Base-by-base conservation (phyloP, 2,113 vertebrate genomes). In the Neomonachus schauinslandi region DNA sequence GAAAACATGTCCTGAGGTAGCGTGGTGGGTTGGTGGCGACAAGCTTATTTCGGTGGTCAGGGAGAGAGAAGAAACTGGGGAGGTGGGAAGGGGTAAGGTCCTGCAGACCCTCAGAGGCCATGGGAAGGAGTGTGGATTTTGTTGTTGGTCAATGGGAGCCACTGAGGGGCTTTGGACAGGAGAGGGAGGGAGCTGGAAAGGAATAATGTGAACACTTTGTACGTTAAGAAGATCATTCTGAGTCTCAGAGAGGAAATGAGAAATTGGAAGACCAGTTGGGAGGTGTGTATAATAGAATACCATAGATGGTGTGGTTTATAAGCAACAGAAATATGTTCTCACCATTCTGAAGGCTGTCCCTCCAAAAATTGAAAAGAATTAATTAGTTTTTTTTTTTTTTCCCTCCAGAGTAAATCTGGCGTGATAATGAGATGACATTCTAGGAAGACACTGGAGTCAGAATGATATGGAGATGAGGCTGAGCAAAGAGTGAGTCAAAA, bases 51-150 rank as follows among this genome's bases (percentile, higher is more conserved):
- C 39, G 6, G 19, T 15, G 9, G 7, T 59, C 1, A 31, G 12
- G 46, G 61, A 80, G 51, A 36, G 7, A 53, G 14, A 89, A 39
- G 72, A 80, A 13, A 19, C 5, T 5, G 14, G 22, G 53, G 18
- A 42, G 4, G 7, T 3, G 0, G 49, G 8, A 10, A 87, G 12
- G 16, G 16, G 3, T 2, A 2, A 2, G 22, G 16, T 57, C 16
- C 22, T 5, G 16, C 53, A 24, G 46, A 53, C 0, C 5, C 72
- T 28, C 3, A 0, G 46, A 36, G 42, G 36, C 15, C 36, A 14
- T 2, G 2, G 24, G 2, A 9, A 57, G 22, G 4, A 63, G 31
- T 16, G 24, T 10, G 5, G n/a, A 28, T 15, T 71, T 18, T 21
- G 28, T 6, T 39, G 26, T 63, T 7, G 18, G 19, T 19, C 18